Conservation (phyloP, 2,113 vertebrate species). For the Takifugu bimaculatus region DNA sequence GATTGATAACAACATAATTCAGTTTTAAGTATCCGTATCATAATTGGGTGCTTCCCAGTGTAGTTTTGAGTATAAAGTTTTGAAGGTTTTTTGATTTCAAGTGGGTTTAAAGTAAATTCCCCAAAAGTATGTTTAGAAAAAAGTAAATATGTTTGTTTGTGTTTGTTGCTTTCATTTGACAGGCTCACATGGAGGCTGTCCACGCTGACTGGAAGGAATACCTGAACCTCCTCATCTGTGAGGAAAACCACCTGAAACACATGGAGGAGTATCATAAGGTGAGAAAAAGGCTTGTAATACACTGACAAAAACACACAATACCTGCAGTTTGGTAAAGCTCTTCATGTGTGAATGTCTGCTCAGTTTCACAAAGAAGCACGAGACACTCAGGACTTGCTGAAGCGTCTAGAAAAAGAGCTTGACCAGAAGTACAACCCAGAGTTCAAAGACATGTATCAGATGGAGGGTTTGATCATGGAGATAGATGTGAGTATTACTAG, state of each 20-base stretch:
- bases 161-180: neutral
- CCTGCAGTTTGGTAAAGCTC: constrained; percentile 1
- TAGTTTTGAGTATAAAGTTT: too few species aligned
- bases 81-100: too few species aligned
- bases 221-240: constrained; percentile 96
- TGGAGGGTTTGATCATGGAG: constrained; percentile 83
- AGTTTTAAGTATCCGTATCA: too few species aligned
- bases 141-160: neutral
- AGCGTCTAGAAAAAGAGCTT: constrained; percentile 85
- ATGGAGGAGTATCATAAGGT: constrained; percentile 99
- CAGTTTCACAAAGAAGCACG: constrained; percentile 88
- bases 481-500: constrained; percentile 80
- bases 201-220: constrained; percentile 98
- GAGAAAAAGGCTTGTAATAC: neutral
- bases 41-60: too few species aligned
- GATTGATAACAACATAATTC: too few species aligned
- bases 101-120: too few species aligned
- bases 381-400: constrained; percentile 88
- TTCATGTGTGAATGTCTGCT: constrained; percentile 19
- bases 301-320: neutral
- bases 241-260: constrained; percentile 95
- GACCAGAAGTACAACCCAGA: constrained; percentile 91
- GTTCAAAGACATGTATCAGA: constrained; percentile 93
- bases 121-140: too few species aligned
- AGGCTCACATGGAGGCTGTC: constrained; percentile 96